Evolutionary conservation across 2,113 vertebrate genomes (phyloP).

Genomic region (Urocolius indicus): DNA sequence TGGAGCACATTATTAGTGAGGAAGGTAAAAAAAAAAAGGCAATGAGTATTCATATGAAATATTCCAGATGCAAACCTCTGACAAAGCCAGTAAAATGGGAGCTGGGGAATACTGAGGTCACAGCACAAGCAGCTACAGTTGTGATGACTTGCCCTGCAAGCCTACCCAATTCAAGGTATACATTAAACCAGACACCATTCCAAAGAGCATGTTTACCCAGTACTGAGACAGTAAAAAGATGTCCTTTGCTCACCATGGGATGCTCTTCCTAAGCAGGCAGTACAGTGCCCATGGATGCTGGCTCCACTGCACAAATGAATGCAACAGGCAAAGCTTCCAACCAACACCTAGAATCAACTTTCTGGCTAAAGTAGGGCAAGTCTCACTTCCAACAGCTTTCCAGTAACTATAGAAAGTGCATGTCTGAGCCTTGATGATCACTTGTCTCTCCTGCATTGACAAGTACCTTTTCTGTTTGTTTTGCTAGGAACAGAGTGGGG

Average conservation of each 20-base stretch:
- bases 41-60: slow-evolving; percentile 30
- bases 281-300: neutral
- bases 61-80: slow-evolving; percentile 10
- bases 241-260: neutral
- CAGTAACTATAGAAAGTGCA: neutral
- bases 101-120: neutral
- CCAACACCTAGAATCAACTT: neutral
- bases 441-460: neutral
- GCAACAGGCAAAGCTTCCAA: neutral
- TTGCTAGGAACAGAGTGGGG: neutral
- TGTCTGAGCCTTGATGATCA: neutral
- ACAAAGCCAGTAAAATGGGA: slow-evolving; percentile 27
- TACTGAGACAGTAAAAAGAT: neutral
- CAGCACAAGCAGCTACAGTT: neutral
- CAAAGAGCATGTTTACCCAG: neutral
- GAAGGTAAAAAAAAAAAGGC: neutral
- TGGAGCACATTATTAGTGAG: neutral
- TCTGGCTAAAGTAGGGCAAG: neutral
- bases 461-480: neutral
- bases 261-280: neutral
- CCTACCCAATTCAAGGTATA: neutral
- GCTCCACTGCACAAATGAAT: neutral
- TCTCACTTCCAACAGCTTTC: neutral
- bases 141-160: neutral
- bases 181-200: neutral